Evolutionary conservation across 2,888 invertebrate genomes (phyloP).

Genomic region (Parnassius orleans): DNA sequence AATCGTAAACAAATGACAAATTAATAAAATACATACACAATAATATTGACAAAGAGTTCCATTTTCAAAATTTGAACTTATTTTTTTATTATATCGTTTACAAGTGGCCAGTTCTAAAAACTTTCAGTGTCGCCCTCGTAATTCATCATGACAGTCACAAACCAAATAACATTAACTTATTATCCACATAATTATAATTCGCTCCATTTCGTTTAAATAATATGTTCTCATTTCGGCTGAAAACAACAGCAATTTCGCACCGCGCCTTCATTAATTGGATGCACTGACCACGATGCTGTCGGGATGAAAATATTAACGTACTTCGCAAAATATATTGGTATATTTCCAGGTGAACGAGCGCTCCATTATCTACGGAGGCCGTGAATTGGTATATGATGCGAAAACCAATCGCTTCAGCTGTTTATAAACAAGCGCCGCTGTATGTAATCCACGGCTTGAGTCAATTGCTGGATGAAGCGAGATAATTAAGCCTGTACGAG

Average conservation of each 20-base stretch:
- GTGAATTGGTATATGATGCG: slow-evolving; percentile 39
- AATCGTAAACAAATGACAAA: too few species aligned
- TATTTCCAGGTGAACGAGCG: slow-evolving; percentile 55
- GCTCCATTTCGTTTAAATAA: slow-evolving; percentile 30
- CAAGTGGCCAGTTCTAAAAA: too few species aligned
- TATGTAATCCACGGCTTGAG: slow-evolving; percentile 49
- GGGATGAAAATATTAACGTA: slow-evolving; percentile 62
- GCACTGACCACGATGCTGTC: slow-evolving; percentile 60
- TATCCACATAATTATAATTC: background rate
- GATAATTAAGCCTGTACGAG: slow-evolving; percentile 49
- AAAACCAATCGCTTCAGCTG: slow-evolving; percentile 47
- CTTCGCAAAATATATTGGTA: slow-evolving; percentile 56
- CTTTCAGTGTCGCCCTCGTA: too few species aligned
- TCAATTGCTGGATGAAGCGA: slow-evolving; percentile 47
- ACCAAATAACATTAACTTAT: background rate
- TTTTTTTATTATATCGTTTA: too few species aligned
- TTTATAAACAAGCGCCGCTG: slow-evolving; percentile 49
- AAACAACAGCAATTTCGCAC: slow-evolving; percentile 44
- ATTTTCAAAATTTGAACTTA: too few species aligned
- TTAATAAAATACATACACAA: too few species aligned
- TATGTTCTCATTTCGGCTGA: slow-evolving; percentile 47
- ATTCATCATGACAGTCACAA: too few species aligned
- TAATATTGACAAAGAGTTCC: too few species aligned
- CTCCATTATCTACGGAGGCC: slow-evolving; percentile 37
- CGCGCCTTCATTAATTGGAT: slow-evolving; percentile 66